Percentiles rank a stretch among this genome's conserved stretches.
Evolutionary conservation across 2,888 invertebrate genomes (phyloP).

Genomic region (Yponomeuta evonymella): DNA sequence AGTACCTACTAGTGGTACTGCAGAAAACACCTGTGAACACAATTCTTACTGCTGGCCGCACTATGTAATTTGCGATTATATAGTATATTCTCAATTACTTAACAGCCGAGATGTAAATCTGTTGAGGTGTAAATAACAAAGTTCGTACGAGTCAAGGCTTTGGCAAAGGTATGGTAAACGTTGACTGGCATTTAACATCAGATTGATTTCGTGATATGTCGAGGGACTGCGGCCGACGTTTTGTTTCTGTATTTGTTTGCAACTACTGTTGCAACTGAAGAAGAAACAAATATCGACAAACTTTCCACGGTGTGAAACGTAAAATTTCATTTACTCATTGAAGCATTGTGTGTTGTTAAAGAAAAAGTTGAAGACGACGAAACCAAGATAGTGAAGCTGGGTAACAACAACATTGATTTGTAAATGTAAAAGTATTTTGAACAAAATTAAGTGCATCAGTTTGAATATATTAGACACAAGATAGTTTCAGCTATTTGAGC

Average conservation of each 20-base stretch:
- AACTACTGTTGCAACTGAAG: neutral
- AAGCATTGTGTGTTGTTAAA: too few species aligned
- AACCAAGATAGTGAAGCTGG: too few species aligned
- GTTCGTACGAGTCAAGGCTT: constrained; percentile 14
- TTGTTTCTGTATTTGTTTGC: neutral
- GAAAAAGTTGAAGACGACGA: too few species aligned
- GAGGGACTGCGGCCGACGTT: constrained; percentile 14
- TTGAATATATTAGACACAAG: too few species aligned
- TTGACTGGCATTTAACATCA: constrained; percentile 18
- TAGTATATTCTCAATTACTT: neutral
- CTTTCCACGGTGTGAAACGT: too few species aligned
- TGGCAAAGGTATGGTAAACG: neutral
- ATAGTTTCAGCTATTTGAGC: too few species aligned
- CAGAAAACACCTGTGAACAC: neutral
- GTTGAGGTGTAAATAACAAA: constrained; percentile 12
- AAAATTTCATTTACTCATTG: too few species aligned
- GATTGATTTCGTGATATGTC: constrained; percentile 57
- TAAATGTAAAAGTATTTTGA: too few species aligned
- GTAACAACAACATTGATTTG: too few species aligned
- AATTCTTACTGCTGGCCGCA: neutral
- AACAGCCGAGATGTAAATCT: constrained; percentile 13
- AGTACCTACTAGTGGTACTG: neutral
- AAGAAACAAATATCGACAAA: too few species aligned
- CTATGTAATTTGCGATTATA: constrained; percentile 2
- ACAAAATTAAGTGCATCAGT: too few species aligned